Evolutionary conservation across 2,888 invertebrate genomes (phyloP).

Genomic region (Ichneumoninae sp.): DNA sequence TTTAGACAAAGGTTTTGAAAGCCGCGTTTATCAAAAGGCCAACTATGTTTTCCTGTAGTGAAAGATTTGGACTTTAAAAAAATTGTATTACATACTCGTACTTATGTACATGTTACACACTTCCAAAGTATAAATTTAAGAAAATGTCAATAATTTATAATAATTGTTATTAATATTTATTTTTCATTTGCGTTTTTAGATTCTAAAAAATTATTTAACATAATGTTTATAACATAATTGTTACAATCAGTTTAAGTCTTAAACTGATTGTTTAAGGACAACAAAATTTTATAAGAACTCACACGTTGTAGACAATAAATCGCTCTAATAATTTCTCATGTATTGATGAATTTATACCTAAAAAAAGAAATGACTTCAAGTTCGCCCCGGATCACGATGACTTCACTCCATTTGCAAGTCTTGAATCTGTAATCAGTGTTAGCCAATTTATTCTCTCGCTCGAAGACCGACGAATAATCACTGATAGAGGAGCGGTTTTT

Average conservation of each 20-base stretch:
- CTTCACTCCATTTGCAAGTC: constrained; percentile 75
- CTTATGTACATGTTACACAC: not conserved
- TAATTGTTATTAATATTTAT: not conserved
- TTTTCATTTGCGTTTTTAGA: not conserved
- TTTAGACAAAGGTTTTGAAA: not conserved
- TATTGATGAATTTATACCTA: not conserved
- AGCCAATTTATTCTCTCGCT: constrained; percentile 22
- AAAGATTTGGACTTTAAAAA: not conserved
- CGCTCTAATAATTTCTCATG: not conserved
- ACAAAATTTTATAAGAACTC: not conserved
- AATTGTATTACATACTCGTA: not conserved
- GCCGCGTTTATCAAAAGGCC: not conserved
- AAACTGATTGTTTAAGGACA: not conserved
- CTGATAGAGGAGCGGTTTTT: not conserved
- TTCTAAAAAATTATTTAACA: not conserved
- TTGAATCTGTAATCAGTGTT: constrained; percentile 73
- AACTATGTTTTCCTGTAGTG: not conserved
- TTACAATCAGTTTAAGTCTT: too few relatives aligned
- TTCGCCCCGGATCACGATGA: not conserved
- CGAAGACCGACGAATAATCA: not conserved
- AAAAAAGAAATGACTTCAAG: not conserved
- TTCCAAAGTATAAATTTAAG: not conserved
- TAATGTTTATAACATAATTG: too few relatives aligned
- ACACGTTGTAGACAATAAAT: not conserved
- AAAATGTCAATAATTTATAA: not conserved